A percentile compares a stretch with the other conserved stretches of the same genome.
Evolutionary conservation across 2,888 invertebrate genomes (phyloP).

Genomic region (Pachymerium ferrugineum): DNA sequence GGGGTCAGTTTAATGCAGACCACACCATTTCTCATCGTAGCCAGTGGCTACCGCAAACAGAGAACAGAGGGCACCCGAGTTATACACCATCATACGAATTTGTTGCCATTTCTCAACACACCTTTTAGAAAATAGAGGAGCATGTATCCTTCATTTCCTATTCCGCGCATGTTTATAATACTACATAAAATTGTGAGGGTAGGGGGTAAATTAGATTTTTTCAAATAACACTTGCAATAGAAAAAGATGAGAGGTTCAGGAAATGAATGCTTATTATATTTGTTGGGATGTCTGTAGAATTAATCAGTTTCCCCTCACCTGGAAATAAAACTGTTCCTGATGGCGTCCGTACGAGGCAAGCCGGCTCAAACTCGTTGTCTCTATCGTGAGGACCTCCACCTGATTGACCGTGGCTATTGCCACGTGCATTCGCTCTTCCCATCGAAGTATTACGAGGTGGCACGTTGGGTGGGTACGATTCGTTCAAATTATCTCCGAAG

Average conservation of each 20-base stretch:
- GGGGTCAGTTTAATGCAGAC: slow-evolving; percentile 20
- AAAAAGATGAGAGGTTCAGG: background rate
- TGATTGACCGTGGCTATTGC: slow-evolving; percentile 30
- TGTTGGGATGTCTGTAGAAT: background rate
- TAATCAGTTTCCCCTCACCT: background rate
- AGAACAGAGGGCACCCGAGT: slow-evolving; percentile 13
- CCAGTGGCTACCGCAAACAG: slow-evolving; percentile 19
- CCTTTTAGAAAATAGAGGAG: background rate
- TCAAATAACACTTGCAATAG: background rate
- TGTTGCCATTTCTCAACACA: background rate
- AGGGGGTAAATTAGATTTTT: background rate
- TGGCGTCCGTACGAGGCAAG: slow-evolving; percentile 82
- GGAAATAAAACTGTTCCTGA: slow-evolving; percentile 92
- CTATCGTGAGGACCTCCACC: slow-evolving; percentile 30
- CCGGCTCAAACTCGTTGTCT: slow-evolving; percentile 52
- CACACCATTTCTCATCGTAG: slow-evolving; percentile 11
- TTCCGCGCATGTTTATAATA: slow-evolving; percentile 3
- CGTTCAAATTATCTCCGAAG: slow-evolving; percentile 35
- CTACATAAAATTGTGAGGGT: background rate
- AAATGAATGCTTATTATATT: background rate
- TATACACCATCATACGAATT: slow-evolving; percentile 1
- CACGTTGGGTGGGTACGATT: slow-evolving; percentile 36
- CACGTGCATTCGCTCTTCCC: slow-evolving; percentile 33
- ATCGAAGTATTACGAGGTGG: slow-evolving; percentile 36
- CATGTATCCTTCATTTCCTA: background rate